Conservation (phyloP, 2,113 vertebrate species). For the Cepphus grylle region DNA sequence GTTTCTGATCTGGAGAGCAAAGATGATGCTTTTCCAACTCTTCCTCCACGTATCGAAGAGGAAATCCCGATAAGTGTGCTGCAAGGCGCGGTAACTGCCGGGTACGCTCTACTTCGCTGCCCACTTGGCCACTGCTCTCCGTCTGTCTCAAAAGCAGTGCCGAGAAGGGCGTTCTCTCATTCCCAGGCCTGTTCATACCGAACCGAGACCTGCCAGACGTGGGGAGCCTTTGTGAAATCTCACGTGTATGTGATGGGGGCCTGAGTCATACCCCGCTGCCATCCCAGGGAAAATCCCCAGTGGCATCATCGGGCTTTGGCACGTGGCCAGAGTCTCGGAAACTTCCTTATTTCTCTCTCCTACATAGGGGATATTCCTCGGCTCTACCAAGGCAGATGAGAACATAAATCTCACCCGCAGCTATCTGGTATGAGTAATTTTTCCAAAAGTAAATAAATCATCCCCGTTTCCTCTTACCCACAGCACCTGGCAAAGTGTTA, state of each 20-base stretch:
- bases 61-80: not conserved
- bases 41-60: fast-evolving
- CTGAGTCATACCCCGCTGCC: not conserved
- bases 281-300: not conserved
- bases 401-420: not conserved
- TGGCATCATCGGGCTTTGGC: not conserved
- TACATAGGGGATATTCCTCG: not conserved
- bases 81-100: not conserved
- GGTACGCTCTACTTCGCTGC: not conserved
- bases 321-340: not conserved
- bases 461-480: not conserved
- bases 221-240: not conserved
- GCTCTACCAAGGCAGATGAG: not conserved
- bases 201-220: fast-evolving
- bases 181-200: not conserved
- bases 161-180: not conserved
- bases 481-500: not conserved
- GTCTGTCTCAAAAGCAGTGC: not conserved
- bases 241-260: not conserved
- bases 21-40: not conserved
- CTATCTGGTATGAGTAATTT: not conserved
- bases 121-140: not conserved
- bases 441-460: slow-evolving; percentile 1
- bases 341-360: not conserved
- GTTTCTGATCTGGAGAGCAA: not conserved